Conservation (phyloP, 64 coral and sea anemone species). For the Orbicella faveolata region DNA sequence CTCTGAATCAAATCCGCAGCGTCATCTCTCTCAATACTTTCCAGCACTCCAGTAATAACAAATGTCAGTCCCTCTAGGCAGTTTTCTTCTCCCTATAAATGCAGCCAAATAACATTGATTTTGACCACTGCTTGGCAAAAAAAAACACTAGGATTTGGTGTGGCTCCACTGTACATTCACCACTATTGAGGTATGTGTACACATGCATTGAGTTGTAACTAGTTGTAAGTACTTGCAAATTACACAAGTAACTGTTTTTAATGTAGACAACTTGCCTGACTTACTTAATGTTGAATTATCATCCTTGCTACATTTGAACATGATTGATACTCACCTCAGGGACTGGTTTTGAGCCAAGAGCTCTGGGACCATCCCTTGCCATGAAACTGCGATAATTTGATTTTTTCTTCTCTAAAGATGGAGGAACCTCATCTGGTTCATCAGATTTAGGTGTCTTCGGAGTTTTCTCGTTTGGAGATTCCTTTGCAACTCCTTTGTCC, state of each 20-base stretch:
- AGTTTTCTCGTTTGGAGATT: slow-evolving; percentile 43
- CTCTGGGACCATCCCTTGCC: slow-evolving; percentile 76
- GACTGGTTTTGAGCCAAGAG: slow-evolving; percentile 79
- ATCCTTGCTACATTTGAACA: too few relatives aligned
- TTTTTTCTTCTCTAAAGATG: slow-evolving; percentile 88
- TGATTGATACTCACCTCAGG: slow-evolving; percentile 55
- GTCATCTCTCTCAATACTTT: slow-evolving; percentile 85
- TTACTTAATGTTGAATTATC: too few relatives aligned
- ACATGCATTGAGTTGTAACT: too few relatives aligned
- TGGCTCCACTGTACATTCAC: too few relatives aligned
- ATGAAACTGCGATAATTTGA: slow-evolving; percentile 89
- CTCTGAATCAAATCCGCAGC: slow-evolving; percentile 82
- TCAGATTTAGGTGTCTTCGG: slow-evolving; percentile 37
- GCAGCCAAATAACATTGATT: too few relatives aligned
- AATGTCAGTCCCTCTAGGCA: slow-evolving; percentile 84
- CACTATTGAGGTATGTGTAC: too few relatives aligned
- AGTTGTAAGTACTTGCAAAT: too few relatives aligned
- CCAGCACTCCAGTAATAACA: slow-evolving; percentile 87
- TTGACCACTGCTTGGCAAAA: too few relatives aligned
- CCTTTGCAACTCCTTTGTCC: slow-evolving; percentile 27
- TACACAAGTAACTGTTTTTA: too few relatives aligned
- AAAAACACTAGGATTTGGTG: too few relatives aligned
- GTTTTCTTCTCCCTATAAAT: slow-evolving; percentile 78
- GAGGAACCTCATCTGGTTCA: slow-evolving; percentile 36
- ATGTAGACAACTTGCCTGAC: too few relatives aligned